phyloP scores from a whole-genome alignment of 2,888 invertebrate genomes.

The Eupithecia pulchellata region DNA sequence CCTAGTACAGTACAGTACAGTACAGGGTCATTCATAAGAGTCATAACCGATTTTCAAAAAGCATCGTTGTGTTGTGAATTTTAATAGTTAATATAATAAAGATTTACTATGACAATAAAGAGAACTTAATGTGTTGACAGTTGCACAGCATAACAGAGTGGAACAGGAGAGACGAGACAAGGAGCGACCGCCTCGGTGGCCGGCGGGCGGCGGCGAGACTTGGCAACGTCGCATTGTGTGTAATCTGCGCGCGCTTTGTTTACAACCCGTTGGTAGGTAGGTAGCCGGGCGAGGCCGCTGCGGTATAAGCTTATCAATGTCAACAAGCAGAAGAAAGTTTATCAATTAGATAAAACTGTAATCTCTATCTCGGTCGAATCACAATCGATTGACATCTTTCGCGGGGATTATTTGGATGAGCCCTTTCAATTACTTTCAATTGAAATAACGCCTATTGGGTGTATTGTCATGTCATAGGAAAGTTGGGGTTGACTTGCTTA shows the following conservation, averaged over 20 bases:
- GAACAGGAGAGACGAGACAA: constrained; percentile 20
- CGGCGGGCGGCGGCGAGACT: too few relatives aligned
- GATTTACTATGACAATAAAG: not conserved
- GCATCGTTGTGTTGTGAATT: not conserved
- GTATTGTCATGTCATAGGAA: not conserved
- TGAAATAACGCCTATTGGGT: not conserved
- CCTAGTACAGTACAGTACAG: not conserved
- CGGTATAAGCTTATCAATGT: constrained; percentile 53
- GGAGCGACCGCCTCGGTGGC: constrained; percentile 50
- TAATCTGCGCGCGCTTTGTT: constrained; percentile 72
- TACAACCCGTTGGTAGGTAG: constrained; percentile 61
- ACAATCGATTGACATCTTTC: constrained; percentile 1
- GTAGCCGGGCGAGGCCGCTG: constrained; percentile 60
- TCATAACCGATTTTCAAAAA: not conserved
- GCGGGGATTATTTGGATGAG: not conserved
- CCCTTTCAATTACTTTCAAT: not conserved
- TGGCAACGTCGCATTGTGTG: constrained; percentile 67
- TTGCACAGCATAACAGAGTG: constrained; percentile 43
- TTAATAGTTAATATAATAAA: not conserved
- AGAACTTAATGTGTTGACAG: constrained; percentile 10
- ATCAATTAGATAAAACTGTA: constrained; percentile 19
- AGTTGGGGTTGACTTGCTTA: not conserved
- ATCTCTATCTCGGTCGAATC: not conserved
- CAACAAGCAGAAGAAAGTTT: constrained; percentile 35
- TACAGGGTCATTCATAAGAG: not conserved